Conservation (phyloP, 1,140 invertebrate genomes). For the Rhyzopertha dominica region DNA sequence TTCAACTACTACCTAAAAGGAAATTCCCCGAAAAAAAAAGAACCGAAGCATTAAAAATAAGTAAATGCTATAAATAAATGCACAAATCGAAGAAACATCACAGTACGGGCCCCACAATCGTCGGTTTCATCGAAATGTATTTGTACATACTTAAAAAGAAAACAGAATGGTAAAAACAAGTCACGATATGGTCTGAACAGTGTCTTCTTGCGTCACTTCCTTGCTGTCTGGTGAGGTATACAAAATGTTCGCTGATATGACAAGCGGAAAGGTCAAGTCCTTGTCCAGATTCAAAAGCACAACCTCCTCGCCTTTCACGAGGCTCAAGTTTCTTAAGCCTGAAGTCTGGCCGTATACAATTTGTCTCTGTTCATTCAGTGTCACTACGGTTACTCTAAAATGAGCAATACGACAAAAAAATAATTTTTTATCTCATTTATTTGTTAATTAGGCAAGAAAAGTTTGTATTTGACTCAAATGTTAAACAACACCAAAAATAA, state of each 20-base stretch:
- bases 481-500: background rate
- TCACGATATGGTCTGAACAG: slow-evolving; percentile 11
- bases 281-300: slow-evolving; percentile 58
- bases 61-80: no score
- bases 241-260: slow-evolving; percentile 66
- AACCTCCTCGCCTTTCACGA: slow-evolving; percentile 62
- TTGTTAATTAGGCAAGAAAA: slow-evolving; percentile 10
- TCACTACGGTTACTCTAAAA: slow-evolving; percentile 56
- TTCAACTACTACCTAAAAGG: no score
- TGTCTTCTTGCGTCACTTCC: slow-evolving; percentile 13
- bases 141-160: no score
- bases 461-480: background rate
- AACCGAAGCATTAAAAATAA: no score
- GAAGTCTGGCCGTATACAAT: slow-evolving; percentile 57
- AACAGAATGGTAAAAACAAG: background rate
- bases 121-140: no score
- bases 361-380: slow-evolving; percentile 62
- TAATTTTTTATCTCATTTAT: slow-evolving; percentile 1
- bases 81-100: no score
- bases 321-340: slow-evolving; percentile 53
- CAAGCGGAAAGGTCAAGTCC: slow-evolving; percentile 59
- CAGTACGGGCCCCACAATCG: no score
- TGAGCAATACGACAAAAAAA: slow-evolving; percentile 10
- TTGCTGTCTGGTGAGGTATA: slow-evolving; percentile 51
- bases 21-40: no score